Evolutionary conservation across 2,888 invertebrate species (phyloP).

Genomic region (Drosophila emarginata): DNA sequence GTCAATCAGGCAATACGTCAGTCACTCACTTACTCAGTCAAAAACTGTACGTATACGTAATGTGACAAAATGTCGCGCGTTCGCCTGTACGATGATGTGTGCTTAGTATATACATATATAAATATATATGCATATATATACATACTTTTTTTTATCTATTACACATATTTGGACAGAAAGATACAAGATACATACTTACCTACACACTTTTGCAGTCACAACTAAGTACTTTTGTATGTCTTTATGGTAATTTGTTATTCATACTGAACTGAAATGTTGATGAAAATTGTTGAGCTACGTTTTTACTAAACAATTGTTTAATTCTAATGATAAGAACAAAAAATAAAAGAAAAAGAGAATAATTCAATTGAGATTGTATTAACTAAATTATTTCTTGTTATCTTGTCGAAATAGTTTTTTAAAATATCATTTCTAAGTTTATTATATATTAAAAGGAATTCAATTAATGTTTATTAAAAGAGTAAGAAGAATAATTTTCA

Average conservation of each 20-base stretch:
- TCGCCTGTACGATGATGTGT: conserved; percentile 50
- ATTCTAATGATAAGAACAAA: conserved; percentile 17
- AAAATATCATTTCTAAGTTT: too few relatives aligned
- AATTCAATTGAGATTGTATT: not conserved
- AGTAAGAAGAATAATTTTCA: not conserved
- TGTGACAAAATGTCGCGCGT: conserved; percentile 65
- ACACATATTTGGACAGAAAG: conserved; percentile 7
- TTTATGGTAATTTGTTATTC: conserved; percentile 71
- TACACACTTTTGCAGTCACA: conserved; percentile 20
- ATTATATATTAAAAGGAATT: too few relatives aligned
- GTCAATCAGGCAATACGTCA: conserved; percentile 77
- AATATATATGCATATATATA: conserved; percentile 16
- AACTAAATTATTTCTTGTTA: too few relatives aligned
- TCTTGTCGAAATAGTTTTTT: too few relatives aligned
- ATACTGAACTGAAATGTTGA: conserved; percentile 37
- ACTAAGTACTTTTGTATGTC: conserved; percentile 12
- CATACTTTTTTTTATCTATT: conserved; percentile 3
- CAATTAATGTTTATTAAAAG: too few relatives aligned
- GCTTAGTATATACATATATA: conserved; percentile 46
- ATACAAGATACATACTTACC: conserved; percentile 1
- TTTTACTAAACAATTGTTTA: not conserved
- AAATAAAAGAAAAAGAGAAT: not conserved
- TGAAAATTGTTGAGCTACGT: not conserved
- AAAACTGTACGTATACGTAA: conserved; percentile 65
- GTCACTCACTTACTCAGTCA: conserved; percentile 29